These are phyloP conservation scores for Cerastis rubricosa DNA, from an alignment of 2,888 invertebrate species.

Conservation along the genomic window DNA sequence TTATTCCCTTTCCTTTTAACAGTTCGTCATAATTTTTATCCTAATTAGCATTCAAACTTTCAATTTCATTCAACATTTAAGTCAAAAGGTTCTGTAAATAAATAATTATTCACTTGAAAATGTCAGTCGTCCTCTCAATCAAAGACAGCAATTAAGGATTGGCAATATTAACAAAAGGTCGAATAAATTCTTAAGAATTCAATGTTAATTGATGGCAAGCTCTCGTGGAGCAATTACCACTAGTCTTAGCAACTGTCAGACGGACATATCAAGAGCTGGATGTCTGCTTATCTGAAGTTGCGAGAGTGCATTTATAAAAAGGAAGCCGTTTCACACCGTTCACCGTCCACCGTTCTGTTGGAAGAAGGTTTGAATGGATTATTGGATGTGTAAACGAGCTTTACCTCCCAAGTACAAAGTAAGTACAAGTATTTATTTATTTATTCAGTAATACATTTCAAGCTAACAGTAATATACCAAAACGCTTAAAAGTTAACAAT, in stretches of 20 bases:
- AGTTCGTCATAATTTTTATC: not conserved
- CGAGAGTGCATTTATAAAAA: constrained; percentile 76
- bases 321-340: constrained; percentile 66
- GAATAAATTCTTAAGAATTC: constrained; percentile 59
- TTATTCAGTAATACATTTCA: too few relatives aligned
- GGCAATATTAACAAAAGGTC: constrained; percentile 54
- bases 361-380: constrained; percentile 6
- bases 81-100: constrained; percentile 17
- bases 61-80: constrained; percentile 27
- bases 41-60: constrained; percentile 7
- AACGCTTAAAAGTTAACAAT: too few relatives aligned
- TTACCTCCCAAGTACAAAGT: too few relatives aligned
- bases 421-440: too few relatives aligned
- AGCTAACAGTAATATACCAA: too few relatives aligned
- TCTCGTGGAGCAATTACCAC: constrained; percentile 79
- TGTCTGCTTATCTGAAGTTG: constrained; percentile 76
- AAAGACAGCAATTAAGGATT: constrained; percentile 59
- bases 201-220: constrained; percentile 67
- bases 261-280: constrained; percentile 76
- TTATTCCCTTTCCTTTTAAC: not conserved
- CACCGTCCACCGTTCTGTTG: not conserved
- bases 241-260: constrained; percentile 74
- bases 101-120: constrained; percentile 34
- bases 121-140: constrained; percentile 43
- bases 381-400: too few relatives aligned